Percentiles rank a stretch among this genome's conserved stretches.
Conservation (phyloP, 2,888 invertebrate genomes). For the Caradrina clavipalpis region DNA sequence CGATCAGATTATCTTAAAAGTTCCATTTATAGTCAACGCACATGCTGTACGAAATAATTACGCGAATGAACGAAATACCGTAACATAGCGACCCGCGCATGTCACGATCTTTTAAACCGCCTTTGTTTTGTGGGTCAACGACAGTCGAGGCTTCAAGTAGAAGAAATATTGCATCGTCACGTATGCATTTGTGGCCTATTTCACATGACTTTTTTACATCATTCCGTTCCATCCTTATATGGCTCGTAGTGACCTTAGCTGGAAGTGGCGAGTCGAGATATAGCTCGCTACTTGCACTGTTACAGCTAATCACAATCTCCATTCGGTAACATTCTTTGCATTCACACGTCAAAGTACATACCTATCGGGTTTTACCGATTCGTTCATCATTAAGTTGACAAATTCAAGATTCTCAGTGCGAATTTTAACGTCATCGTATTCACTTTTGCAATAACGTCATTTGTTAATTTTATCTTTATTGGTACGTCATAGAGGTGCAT, state of each 20-base stretch:
- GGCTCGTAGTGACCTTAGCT: slow-evolving; percentile 50
- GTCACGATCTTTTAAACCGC: slow-evolving; percentile 75
- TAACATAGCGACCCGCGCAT: slow-evolving; percentile 66
- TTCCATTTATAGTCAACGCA: slow-evolving; percentile 68
- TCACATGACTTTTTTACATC: slow-evolving; percentile 71
- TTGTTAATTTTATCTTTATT: slow-evolving; percentile 27
- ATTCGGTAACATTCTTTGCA: slow-evolving; percentile 49
- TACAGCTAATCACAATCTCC: slow-evolving; percentile 36
- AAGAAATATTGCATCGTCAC: slow-evolving; percentile 70
- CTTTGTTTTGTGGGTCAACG: slow-evolving; percentile 78
- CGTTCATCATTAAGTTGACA: slow-evolving; percentile 40
- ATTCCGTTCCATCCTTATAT: slow-evolving; percentile 61
- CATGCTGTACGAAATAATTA: slow-evolving; percentile 67
- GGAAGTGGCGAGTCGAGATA: slow-evolving; percentile 37
- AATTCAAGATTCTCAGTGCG: slow-evolving; percentile 41
- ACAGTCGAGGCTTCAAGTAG: slow-evolving; percentile 70
- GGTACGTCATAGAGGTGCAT: slow-evolving; percentile 34
- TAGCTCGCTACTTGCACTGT: slow-evolving; percentile 32
- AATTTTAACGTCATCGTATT: slow-evolving; percentile 35
- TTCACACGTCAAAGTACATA: slow-evolving; percentile 35
- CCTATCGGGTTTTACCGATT: slow-evolving; percentile 57
- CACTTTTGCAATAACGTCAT: slow-evolving; percentile 25
- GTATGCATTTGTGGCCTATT: slow-evolving; percentile 71
- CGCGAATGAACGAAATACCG: slow-evolving; percentile 70
- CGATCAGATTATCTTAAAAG: slow-evolving; percentile 67